Evolutionary conservation across 2,113 vertebrate species (phyloP).

Genomic region (Platysteira castanea): DNA sequence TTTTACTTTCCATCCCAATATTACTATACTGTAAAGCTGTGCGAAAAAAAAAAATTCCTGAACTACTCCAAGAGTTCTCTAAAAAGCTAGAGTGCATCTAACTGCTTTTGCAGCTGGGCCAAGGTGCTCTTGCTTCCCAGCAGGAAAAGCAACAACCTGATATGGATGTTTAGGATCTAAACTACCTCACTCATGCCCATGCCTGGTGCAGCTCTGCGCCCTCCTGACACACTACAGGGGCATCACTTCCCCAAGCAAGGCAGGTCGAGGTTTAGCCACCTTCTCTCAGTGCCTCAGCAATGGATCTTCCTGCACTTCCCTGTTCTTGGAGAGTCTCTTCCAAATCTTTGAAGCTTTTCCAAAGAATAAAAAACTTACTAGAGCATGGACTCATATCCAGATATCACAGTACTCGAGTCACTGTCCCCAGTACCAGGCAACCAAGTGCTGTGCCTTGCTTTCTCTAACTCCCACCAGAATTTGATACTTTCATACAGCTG

Average conservation of each 20-base stretch:
- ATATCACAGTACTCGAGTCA: background rate
- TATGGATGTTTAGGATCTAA: background rate
- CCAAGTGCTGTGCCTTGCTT: background rate
- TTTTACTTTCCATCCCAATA: background rate
- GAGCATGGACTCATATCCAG: background rate
- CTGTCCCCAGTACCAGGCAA: background rate
- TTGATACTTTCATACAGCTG: background rate
- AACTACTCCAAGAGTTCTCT: background rate
- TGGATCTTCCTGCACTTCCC: background rate
- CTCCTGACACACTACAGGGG: background rate
- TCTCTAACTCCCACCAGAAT: background rate
- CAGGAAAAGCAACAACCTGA: background rate
- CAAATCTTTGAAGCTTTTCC: background rate
- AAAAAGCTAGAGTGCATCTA: background rate
- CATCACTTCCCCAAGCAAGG: accelerated
- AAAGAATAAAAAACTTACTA: background rate
- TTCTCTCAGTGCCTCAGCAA: background rate
- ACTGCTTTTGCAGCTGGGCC: background rate
- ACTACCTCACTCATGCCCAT: background rate
- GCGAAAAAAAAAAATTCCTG: background rate
- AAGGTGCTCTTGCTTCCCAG: background rate
- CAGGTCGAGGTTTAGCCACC: background rate
- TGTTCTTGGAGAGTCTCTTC: background rate
- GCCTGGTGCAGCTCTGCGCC: background rate
- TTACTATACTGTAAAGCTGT: background rate